Evolutionary conservation across 1,140 invertebrate species (phyloP), one percentile per base, ranked within the genome.

Genomic region (Zophobas atratus): DNA sequence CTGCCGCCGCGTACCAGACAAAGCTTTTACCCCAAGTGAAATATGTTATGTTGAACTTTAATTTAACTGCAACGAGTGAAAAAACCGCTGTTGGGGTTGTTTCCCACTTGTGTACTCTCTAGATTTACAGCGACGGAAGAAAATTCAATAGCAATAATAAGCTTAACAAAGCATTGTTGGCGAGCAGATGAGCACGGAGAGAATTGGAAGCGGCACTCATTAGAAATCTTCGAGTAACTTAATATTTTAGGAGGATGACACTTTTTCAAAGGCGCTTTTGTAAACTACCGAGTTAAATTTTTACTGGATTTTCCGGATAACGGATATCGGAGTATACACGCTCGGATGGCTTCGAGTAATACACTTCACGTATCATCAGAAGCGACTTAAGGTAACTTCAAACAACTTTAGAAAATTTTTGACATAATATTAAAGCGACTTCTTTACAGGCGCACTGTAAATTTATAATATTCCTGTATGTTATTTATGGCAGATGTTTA

Each of bases 31-130:
- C 60, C 60, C 60, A 43, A 67, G 60, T 67, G 60, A 67, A 67
- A 67, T 67, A 67, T 67, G 60, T 67, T 67, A 67, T 67, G 60
- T 67, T 67, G 60, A 67, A 67, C 60, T 67, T 67, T 67, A 67
- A 67, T 67, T 67, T 67, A 67, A 67, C 60, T 67, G 60, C 60
- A 67, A 43, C 60, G 33, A 34, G 60, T 67, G 60, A 67, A 67
- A 67, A 67, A 67, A 67, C 8, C 60, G 39, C 60, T 67, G 60
- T 43, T 43, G 60, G 56, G 60, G 60, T 67, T 67, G 60, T 43
- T 67, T 67, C 60, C 60, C 60, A 67, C 60, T 67, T 43, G 60
- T 67, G 60, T 67, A 43, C 60, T 67, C 60, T 67, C 32, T 67
- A 67, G 60, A 67, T 67, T 67, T 67, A 67, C 60, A 67, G 39